Base-by-base conservation (phyloP, 2,888 invertebrate genomes). In the Schizaphis graminum region DNA sequence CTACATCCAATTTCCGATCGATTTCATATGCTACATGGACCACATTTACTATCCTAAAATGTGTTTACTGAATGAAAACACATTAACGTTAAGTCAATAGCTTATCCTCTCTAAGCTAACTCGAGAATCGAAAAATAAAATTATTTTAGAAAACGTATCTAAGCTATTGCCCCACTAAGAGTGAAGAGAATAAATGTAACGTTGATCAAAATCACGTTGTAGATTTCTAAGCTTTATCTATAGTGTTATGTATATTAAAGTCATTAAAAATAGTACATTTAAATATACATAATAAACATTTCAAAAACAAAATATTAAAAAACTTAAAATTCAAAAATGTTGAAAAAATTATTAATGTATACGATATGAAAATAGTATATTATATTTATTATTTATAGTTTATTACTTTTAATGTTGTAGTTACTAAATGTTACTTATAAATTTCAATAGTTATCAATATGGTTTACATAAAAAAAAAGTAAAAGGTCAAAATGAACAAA, bases 1-100 rank as follows among this genome's bases (percentile, higher is more conserved):
- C 49, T 88, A 88, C 88, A 88, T 88, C 35, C 53, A 35, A 88
- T 88, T 88, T 88, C 88, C 88, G 88, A 88, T 88, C 88, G 88
- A 88, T 88, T 53, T 49, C 53, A 35, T 35, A 53, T 35, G 53
- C n/a, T 88, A 35, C 35, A 88, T 21, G 24, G 49, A 47, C n/a
- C 49, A 49, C 87, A 87, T 88, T 88, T 53, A n/a, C 88, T 53
- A 88, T 88, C 53, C 35, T 88, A 88, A 88, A 53, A 88, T 21
- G 53, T 88, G n/a, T 88, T 53, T 88, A 53, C 88, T 21, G 35
- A 88, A 88, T 24, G 53, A 53, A 88, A 88, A 88, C 88, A 88
- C 88, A 88, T 88, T 53, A 88, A 24, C 24, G 88, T 53, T 53
- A 53, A 88, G 88, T 53, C 53, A 88, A 88, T 88, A 88, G 35